Percentiles rank a stretch among this genome's conserved stretches.
phyloP scores from a whole-genome alignment of 2,113 vertebrate species.

The Corvus hawaiiensis region DNA sequence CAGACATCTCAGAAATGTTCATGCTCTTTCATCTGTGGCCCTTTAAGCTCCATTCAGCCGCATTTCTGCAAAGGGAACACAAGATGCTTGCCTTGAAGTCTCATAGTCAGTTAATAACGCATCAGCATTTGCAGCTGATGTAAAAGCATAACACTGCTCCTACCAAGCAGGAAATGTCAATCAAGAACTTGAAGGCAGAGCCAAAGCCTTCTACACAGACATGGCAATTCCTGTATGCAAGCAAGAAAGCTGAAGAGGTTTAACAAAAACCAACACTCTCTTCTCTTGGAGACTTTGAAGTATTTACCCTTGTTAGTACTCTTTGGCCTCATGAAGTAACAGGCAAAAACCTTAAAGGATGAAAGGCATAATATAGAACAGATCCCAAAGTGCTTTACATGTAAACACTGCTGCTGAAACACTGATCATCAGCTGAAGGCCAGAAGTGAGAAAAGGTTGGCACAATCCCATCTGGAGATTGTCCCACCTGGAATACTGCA shows the following conservation, averaged over 20 bases:
- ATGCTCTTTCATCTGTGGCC: slow-evolving; percentile 70
- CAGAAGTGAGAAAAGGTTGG: background rate
- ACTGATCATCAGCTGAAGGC: background rate
- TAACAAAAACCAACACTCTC: background rate
- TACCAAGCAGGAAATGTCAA: slow-evolving; percentile 14
- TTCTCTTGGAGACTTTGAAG: background rate
- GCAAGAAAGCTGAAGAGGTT: background rate
- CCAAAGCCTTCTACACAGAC: background rate
- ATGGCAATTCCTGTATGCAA: background rate
- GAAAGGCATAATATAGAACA: background rate
- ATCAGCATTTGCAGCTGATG: slow-evolving; percentile 73
- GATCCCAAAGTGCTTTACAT: background rate
- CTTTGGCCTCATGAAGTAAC: background rate
- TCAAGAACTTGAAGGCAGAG: background rate
- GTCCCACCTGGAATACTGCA: background rate
- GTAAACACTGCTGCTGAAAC: background rate
- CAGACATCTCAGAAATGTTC: slow-evolving; percentile 65
- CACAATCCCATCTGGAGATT: background rate
- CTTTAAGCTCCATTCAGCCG: slow-evolving; percentile 75
- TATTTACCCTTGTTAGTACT: background rate
- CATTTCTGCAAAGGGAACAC: slow-evolving; percentile 91
- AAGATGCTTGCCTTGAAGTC: slow-evolving; percentile 87
- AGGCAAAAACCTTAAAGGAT: background rate
- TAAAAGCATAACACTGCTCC: slow-evolving; percentile 43
- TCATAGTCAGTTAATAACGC: slow-evolving; percentile 71